Conservation (phyloP, 2,113 vertebrate genomes). For the Phaetusa simplex region DNA sequence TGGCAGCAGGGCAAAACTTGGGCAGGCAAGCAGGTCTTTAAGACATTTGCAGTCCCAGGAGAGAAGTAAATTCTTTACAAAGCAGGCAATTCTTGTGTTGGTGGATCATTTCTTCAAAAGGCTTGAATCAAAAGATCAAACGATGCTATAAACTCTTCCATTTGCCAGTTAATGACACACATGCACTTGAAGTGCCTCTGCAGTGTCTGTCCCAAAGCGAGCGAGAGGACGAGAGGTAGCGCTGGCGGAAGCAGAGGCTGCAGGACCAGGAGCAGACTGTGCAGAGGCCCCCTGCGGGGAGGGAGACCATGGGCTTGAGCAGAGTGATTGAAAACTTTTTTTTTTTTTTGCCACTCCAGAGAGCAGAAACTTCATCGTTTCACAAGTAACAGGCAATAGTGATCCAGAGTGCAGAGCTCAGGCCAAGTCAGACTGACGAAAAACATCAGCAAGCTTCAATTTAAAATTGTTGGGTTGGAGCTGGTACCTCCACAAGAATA, state of each 20-base stretch:
- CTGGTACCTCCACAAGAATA: constrained; percentile 17
- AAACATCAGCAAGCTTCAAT: not conserved
- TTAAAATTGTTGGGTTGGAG: not conserved
- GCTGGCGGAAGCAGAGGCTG: not conserved
- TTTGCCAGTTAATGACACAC: not conserved
- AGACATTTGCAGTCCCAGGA: not conserved
- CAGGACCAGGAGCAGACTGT: not conserved
- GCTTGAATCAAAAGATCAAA: not conserved
- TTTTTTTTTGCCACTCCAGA: not conserved
- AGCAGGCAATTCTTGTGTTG: not conserved
- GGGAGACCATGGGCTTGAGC: not conserved
- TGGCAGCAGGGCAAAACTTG: not conserved
- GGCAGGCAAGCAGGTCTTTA: not conserved
- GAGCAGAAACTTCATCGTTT: not conserved
- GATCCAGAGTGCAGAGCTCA: not conserved
- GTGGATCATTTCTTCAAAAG: not conserved
- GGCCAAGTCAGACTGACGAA: not conserved
- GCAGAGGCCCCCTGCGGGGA: rapidly evolving
- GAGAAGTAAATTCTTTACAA: not conserved
- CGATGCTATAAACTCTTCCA: not conserved
- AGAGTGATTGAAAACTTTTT: not conserved
- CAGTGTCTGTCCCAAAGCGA: not conserved
- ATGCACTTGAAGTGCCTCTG: not conserved
- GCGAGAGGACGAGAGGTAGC: not conserved
- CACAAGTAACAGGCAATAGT: not conserved